phyloP scores from a whole-genome alignment of 2,113 vertebrate genomes.

The Xenus cinereus region DNA sequence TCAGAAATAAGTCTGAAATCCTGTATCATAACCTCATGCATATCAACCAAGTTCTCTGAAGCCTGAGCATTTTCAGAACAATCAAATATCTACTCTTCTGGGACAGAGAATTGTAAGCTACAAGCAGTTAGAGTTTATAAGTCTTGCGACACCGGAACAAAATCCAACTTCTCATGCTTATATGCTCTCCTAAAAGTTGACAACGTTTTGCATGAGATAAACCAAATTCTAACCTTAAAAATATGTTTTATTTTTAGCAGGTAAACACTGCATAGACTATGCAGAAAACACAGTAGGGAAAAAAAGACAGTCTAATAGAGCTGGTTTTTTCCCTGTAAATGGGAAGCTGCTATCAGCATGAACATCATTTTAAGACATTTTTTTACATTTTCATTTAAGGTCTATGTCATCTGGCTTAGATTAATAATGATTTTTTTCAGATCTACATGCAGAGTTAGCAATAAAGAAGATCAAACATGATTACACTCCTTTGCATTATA shows the following conservation, averaged over 20 bases:
- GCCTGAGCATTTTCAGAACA: neutral
- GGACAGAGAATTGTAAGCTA: neutral
- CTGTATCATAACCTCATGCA: neutral
- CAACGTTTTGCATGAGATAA: neutral
- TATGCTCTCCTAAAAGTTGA: neutral
- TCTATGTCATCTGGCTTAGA: neutral
- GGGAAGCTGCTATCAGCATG: neutral
- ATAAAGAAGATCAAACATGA: conserved; percentile 14
- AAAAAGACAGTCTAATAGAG: neutral
- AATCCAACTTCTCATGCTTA: neutral
- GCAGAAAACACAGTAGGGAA: neutral
- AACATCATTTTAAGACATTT: neutral
- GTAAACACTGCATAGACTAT: neutral
- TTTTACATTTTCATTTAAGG: conserved; percentile 30
- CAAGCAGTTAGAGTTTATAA: neutral
- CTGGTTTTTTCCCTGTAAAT: neutral
- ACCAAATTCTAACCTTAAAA: neutral
- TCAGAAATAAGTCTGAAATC: neutral
- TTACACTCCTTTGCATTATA: conserved; percentile 17
- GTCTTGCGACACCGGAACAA: neutral
- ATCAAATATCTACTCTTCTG: neutral
- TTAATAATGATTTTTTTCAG: conserved; percentile 2
- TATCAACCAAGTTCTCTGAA: neutral
- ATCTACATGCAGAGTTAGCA: neutral
- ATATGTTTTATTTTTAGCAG: neutral